Conservation (phyloP, 2,888 invertebrate genomes). For the Thymelicus lineola region DNA sequence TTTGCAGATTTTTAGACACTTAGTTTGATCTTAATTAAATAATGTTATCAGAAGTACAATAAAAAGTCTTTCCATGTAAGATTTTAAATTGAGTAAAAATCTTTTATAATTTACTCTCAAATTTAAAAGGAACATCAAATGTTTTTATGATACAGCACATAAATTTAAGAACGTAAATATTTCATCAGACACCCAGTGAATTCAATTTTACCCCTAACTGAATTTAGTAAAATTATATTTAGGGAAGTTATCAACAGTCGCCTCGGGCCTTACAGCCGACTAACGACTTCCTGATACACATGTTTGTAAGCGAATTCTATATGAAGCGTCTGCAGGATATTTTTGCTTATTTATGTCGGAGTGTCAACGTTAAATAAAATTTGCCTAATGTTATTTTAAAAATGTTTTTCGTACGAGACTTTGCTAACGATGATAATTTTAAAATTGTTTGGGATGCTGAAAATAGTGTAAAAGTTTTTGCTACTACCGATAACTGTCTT, state of each 20-base stretch:
- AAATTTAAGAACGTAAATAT: constrained; percentile 14
- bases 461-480: too few relatives aligned
- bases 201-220: constrained; percentile 32
- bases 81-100: too few relatives aligned
- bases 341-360: constrained; percentile 6
- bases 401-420: too few relatives aligned
- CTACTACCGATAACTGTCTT: too few relatives aligned
- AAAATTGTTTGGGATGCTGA: too few relatives aligned
- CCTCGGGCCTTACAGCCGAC: constrained; percentile 30
- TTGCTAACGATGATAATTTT: too few relatives aligned
- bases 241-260: constrained; percentile 43
- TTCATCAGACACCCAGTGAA: constrained; percentile 29
- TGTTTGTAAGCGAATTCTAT: constrained; percentile 23
- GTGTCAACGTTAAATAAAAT: background rate
- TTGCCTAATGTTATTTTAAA: background rate
- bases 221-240: constrained; percentile 42
- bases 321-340: background rate
- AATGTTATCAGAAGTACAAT: too few relatives aligned
- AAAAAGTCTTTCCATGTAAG: too few relatives aligned
- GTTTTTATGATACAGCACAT: background rate
- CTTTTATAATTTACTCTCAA: too few relatives aligned
- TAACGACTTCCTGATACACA: constrained; percentile 36
- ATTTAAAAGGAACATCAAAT: too few relatives aligned
- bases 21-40: too few relatives aligned
- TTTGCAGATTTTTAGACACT: too few relatives aligned